These are phyloP conservation scores for Coryphaenoides rupestris DNA, from an alignment of 2,113 vertebrate genomes.

Conservation along the genomic window DNA sequence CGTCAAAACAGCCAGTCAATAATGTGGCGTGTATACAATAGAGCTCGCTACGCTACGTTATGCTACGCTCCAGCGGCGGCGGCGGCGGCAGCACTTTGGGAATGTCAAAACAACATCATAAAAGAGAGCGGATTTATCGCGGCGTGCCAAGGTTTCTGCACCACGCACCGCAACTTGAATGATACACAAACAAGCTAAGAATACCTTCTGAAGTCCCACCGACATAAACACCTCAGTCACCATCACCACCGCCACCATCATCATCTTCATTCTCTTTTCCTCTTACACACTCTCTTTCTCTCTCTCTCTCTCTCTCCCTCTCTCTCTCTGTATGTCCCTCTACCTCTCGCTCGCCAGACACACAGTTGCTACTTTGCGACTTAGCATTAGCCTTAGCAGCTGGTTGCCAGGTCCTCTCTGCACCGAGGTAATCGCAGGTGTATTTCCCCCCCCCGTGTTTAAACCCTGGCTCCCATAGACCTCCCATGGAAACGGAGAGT, in stretches of 20 bases:
- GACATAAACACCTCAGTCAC: slow-evolving; percentile 58
- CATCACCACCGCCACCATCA: slow-evolving; percentile 12
- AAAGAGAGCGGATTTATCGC: slow-evolving; percentile 62
- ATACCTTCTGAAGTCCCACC: slow-evolving; percentile 48
- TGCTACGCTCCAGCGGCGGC: no score
- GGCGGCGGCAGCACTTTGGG: slow-evolving; percentile 45
- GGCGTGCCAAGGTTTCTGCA: slow-evolving; percentile 48
- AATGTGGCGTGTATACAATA: slow-evolving; percentile 24
- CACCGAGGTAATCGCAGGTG: no score
- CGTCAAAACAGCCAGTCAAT: slow-evolving; percentile 3
- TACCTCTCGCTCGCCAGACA: no score
- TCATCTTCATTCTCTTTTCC: slow-evolving; percentile 28
- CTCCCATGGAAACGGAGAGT: no score
- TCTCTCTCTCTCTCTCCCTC: background rate
- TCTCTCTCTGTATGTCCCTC: no score
- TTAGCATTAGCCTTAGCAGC: no score
- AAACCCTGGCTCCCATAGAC: no score
- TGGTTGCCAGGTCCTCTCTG: no score
- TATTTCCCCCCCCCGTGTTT: no score
- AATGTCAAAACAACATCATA: slow-evolving; percentile 64
- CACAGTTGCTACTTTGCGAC: no score
- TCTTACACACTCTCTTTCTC: slow-evolving; percentile 36
- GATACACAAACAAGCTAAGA: slow-evolving; percentile 72
- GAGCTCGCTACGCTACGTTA: slow-evolving; percentile 38
- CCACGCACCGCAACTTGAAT: slow-evolving; percentile 61